Evolutionary conservation across 2,797 vertebrate genomes (phyloP).

Genomic region (Pogoniulus pusillus): DNA sequence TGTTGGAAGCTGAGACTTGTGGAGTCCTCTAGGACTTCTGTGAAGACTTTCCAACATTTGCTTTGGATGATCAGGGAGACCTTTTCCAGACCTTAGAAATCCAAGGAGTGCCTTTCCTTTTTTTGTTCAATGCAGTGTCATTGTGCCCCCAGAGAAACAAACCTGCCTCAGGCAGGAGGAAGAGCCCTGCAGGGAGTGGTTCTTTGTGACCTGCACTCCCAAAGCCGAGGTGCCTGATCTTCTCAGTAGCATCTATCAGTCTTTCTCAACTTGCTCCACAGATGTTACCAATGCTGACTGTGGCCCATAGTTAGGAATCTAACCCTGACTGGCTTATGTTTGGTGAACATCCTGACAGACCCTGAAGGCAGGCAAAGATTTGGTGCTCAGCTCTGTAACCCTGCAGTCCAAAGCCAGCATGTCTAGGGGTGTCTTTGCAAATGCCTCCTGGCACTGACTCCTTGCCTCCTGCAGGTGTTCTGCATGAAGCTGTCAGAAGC

Average conservation of each 20-base stretch:
- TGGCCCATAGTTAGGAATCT: neutral
- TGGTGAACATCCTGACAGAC: neutral
- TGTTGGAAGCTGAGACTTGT: neutral
- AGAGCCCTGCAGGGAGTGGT: neutral
- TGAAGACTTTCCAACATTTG: neutral
- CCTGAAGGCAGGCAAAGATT: neutral
- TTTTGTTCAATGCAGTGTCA: neutral
- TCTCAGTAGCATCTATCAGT: neutral
- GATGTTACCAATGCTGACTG: neutral
- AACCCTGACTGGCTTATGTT: neutral
- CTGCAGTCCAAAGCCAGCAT: neutral
- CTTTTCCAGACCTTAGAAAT: neutral
- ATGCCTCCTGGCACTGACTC: neutral
- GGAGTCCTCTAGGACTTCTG: neutral
- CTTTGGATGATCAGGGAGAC: neutral
- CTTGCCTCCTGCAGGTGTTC: conserved; percentile 82
- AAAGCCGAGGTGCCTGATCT: neutral
- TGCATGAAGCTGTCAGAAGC: conserved; percentile 90
- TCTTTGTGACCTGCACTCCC: neutral
- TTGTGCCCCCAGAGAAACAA: conserved; percentile 3
- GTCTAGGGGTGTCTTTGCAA: neutral
- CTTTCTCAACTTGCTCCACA: neutral
- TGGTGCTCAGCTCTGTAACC: neutral
- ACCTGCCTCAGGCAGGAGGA: neutral
- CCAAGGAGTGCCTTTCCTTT: neutral